phyloP scores from a whole-genome alignment of 2,113 vertebrate genomes.

The Ploceus nigricollis region DNA sequence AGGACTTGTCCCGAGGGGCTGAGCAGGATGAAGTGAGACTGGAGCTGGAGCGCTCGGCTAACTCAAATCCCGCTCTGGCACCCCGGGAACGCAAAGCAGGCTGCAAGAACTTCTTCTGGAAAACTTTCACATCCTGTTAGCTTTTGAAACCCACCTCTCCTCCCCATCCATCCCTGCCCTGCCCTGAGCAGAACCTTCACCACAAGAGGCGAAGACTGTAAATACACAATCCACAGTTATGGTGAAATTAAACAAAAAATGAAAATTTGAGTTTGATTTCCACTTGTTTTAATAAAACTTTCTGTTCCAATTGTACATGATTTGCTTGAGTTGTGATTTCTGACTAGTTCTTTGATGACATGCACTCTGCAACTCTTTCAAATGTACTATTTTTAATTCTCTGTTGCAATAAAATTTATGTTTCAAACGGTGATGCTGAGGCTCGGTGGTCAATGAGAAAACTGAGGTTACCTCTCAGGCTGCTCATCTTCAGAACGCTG shows the following conservation, averaged over 20 bases:
- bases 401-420: constrained; percentile 78
- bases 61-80: constrained; percentile 81
- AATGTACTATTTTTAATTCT: constrained; percentile 77
- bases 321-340: constrained; percentile 71
- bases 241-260: constrained; percentile 67
- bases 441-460: constrained; percentile 44
- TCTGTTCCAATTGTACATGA: constrained; percentile 69
- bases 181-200: constrained; percentile 57
- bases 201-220: constrained; percentile 76
- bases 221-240: constrained; percentile 77
- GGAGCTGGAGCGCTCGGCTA: constrained; percentile 87
- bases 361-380: constrained; percentile 38
- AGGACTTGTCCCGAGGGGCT: constrained; percentile 78
- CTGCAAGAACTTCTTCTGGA: constrained; percentile 99
- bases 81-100: constrained; percentile 96
- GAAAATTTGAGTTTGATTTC: constrained; percentile 68
- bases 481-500: not conserved
- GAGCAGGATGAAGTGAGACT: constrained; percentile 85
- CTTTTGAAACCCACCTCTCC: constrained; percentile 19
- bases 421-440: constrained; percentile 67
- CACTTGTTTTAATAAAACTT: constrained; percentile 72
- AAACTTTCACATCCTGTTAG: constrained; percentile 99
- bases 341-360: constrained; percentile 51
- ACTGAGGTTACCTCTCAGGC: not conserved
- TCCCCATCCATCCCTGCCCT: not conserved